Conservation (phyloP, 1,140 invertebrate genomes). For the Acromyrmex charruanus region DNA sequence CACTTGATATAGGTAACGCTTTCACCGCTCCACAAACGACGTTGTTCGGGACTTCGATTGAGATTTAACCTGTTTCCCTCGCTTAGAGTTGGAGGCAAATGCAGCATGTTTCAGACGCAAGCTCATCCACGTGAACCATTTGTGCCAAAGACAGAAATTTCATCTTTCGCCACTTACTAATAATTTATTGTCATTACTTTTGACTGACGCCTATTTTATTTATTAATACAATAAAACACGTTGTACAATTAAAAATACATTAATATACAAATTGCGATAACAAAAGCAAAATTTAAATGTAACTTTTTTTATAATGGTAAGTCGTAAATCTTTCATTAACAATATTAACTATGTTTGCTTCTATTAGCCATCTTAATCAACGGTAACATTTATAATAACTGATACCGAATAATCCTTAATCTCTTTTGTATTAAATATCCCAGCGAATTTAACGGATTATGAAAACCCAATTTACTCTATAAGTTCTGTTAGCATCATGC, state of each 20-base stretch:
- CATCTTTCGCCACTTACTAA: neutral
- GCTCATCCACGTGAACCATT: constrained; percentile 16
- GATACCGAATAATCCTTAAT: constrained; percentile 34
- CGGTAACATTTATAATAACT: neutral
- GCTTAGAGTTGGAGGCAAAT: neutral
- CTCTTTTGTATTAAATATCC: constrained; percentile 33
- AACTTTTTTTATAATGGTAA: neutral
- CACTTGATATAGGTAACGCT: constrained; percentile 61
- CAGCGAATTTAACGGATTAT: constrained; percentile 29
- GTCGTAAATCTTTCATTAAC: neutral
- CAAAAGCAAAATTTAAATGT: neutral
- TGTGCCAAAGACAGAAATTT: constrained; percentile 2
- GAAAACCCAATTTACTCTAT: constrained; percentile 1
- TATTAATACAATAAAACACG: constrained; percentile 2
- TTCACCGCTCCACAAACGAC: constrained; percentile 37
- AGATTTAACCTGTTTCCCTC: constrained; percentile 19
- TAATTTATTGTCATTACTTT: neutral
- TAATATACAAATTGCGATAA: neutral
- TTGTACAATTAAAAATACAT: neutral
- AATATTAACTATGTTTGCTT: neutral
- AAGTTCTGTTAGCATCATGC: constrained; percentile 8
- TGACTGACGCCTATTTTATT: neutral
- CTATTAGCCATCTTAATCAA: constrained; percentile 3
- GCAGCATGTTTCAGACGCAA: neutral
- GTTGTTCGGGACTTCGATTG: constrained; percentile 56